Evolutionary conservation across 2,888 invertebrate species (phyloP).

Genomic region (Venustoraphidia nigricollis): DNA sequence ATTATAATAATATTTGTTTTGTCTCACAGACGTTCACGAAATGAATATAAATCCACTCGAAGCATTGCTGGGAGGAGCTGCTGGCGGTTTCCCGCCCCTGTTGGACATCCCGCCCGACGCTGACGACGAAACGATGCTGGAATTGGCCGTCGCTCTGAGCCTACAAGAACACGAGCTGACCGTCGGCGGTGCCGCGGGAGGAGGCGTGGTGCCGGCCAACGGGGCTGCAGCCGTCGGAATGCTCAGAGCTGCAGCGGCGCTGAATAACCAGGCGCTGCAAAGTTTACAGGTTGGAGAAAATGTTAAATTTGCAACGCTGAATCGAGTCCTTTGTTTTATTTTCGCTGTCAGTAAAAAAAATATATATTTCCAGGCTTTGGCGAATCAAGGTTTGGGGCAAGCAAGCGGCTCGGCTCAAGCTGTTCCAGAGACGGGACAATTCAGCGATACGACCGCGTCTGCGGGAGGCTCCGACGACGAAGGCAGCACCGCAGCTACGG

Average conservation of each 20-base stretch:
- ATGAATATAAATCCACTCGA: constrained; percentile 27
- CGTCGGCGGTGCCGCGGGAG: constrained; percentile 20
- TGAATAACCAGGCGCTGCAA: constrained; percentile 23
- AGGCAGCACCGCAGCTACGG: constrained; percentile 88
- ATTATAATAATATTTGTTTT: no score
- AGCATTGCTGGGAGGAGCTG: constrained; percentile 31
- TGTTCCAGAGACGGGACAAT: constrained; percentile 41
- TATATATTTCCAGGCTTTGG: not conserved
- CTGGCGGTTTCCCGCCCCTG: constrained; percentile 57
- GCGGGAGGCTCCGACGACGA: constrained; percentile 84
- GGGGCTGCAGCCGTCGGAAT: constrained; percentile 20
- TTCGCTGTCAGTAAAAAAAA: not conserved
- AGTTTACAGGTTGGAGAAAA: constrained; percentile 28
- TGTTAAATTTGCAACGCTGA: not conserved
- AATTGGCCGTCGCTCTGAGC: constrained; percentile 87
- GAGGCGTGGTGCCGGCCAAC: constrained; percentile 15
- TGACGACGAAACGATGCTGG: constrained; percentile 94
- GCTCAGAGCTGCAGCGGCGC: constrained; percentile 16
- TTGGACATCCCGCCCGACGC: constrained; percentile 87
- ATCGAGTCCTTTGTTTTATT: not conserved
- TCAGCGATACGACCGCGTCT: constrained; percentile 70
- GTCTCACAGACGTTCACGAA: constrained; percentile 3
- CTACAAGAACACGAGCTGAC: constrained; percentile 64
- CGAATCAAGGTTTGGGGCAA: constrained; percentile 8
- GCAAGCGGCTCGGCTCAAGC: constrained; percentile 16